Conservation (phyloP, 1,140 invertebrate genomes). For the Helicoverpa zea region DNA sequence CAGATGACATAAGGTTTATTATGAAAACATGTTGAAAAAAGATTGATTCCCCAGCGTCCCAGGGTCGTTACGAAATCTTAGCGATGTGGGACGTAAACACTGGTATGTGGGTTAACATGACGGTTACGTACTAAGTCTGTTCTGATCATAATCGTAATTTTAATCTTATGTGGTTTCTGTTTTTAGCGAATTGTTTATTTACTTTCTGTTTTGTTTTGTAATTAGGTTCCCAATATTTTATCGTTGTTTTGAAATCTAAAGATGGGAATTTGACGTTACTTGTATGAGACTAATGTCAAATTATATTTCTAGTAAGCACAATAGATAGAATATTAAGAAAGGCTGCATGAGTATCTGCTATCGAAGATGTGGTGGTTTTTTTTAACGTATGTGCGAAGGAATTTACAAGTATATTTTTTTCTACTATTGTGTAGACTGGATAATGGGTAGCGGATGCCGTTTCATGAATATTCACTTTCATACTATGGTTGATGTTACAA, state of each 20-base stretch:
- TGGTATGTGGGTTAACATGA: constrained; percentile 65
- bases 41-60: constrained; percentile 15
- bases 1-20: constrained; percentile 17
- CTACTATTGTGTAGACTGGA: neutral
- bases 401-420: neutral
- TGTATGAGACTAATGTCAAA: no score
- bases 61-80: constrained; percentile 65
- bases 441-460: neutral
- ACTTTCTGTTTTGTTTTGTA: constrained; percentile 9
- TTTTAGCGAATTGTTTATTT: constrained; percentile 29
- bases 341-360: no score
- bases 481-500: constrained; percentile 4
- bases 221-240: neutral
- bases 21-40: constrained; percentile 21
- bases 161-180: constrained; percentile 27
- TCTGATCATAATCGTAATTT: constrained; percentile 55
- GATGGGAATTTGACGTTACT: neutral
- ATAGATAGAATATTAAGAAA: no score
- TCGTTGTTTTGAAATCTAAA: neutral
- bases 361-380: no score
- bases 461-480: constrained; percentile 12
- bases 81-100: constrained; percentile 76
- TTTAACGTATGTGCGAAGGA: no score
- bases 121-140: constrained; percentile 42
- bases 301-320: no score